A percentile compares a stretch with the other conserved stretches of the same genome.
Conservation (phyloP, 2,888 invertebrate species). For the Epinotia ramella region DNA sequence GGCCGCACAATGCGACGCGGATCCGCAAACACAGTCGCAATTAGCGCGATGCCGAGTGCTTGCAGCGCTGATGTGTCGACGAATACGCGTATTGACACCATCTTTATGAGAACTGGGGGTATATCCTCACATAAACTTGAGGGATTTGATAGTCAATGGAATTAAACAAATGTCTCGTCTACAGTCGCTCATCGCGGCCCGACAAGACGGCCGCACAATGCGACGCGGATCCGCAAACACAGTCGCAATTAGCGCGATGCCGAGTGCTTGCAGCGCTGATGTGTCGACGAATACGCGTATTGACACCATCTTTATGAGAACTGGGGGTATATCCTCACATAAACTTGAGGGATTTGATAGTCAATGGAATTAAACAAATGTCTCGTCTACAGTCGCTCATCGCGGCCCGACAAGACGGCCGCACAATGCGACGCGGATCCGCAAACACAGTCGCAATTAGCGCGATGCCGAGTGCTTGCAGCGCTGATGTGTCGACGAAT, state of each 20-base stretch:
- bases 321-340: not conserved
- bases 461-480: conserved; percentile 61
- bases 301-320: conserved; percentile 25
- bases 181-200: not conserved
- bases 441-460: conserved; percentile 82
- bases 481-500: conserved; percentile 37
- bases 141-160: no score
- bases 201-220: conserved; percentile 63
- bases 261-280: conserved; percentile 52
- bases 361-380: no score
- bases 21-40: conserved; percentile 81
- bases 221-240: conserved; percentile 77
- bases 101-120: not conserved
- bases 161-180: not conserved
- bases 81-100: conserved; percentile 33
- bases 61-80: conserved; percentile 42
- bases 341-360: no score
- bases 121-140: no score
- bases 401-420: conserved; percentile 39
- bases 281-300: conserved; percentile 33
- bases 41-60: conserved; percentile 69
- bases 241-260: conserved; percentile 78
- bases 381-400: not conserved
- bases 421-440: conserved; percentile 76
- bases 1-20: conserved; percentile 71